Base-by-base conservation (phyloP, 64 coral and sea anemone genomes). In the Porites lutea region DNA sequence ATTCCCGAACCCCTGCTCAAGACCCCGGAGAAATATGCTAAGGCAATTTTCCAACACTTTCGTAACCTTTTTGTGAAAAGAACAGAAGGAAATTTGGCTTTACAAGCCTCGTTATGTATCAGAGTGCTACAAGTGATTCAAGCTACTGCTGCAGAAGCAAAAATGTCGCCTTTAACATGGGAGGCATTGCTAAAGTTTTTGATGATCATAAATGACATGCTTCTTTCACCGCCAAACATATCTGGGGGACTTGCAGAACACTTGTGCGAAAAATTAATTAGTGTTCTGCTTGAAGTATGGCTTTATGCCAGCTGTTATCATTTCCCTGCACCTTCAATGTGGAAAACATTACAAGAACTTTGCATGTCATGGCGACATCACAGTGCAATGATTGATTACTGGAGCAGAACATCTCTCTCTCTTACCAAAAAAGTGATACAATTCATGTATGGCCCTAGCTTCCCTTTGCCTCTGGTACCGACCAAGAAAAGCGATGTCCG, bases 321-420 rank as follows among this genome's bases (percentile, higher is more conserved):
- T 62, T 99, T 99, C 47, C 97, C 97, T 19, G 78, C 91, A 5
- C 97, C 97, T 0, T 93, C 97, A 3, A 82, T 96, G 72, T 99
- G 97, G 97, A 99, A 99, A 54, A 99, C 97, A 20, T 75, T 99
- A 48, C 94, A 99, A 89, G 97, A 99, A 68, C 71, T 99, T 13
- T 99, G 97, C 52, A 75, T 93, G 67, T 93, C 90, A 2, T 99
- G 97, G 97, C 80, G 97, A 8, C 97, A 99, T 71, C 97, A 99
- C 47, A 93, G 78, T 53, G 86, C 91, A 16, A 94, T 99, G 91
- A 83, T 99, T 51, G 88, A 96, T 19, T 91, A 96, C 7, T 99
- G 97, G 97, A 99, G 92, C 44, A 92, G 88, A 74, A 96, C 97
- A 27, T 90, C 92, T 0, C 91, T 99, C 14, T 87, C 90, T 16